A percentile compares a stretch with the other conserved stretches of the same genome.
Evolutionary conservation across 2,888 invertebrate genomes (phyloP).

Genomic region (Drosophila pseudotakahashii): DNA sequence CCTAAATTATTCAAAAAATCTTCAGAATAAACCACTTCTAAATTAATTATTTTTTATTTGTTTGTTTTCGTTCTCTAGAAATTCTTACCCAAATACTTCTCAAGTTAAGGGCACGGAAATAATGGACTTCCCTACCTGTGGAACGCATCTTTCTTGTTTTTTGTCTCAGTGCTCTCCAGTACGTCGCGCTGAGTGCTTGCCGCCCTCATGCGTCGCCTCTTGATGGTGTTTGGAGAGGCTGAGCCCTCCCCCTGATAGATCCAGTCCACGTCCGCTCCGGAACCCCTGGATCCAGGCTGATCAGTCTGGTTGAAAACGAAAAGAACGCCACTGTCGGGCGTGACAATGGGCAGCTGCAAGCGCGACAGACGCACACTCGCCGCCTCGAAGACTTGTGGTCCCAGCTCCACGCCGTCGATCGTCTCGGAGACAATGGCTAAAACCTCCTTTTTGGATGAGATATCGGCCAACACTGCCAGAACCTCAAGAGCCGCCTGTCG

Average conservation of each 20-base stretch:
- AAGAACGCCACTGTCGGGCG: conserved; percentile 89
- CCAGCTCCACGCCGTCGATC: conserved; percentile 84
- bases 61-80: too few relatives aligned
- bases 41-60: too few relatives aligned
- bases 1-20: too few relatives aligned
- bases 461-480: conserved; percentile 91
- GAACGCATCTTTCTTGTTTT: conserved; percentile 4
- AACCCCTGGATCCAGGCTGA: conserved; percentile 53
- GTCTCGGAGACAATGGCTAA: conserved; percentile 87
- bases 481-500: conserved; percentile 92
- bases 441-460: conserved; percentile 87
- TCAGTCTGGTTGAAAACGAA: conserved; percentile 87
- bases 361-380: conserved; percentile 91
- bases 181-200: conserved; percentile 29
- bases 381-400: conserved; percentile 87
- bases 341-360: conserved; percentile 89
- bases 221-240: conserved; percentile 85
- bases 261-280: conserved; percentile 91
- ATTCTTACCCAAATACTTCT: too few relatives aligned
- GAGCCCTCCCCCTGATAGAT: conserved; percentile 88
- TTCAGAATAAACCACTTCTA: too few relatives aligned
- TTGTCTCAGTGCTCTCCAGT: conserved; percentile 34
- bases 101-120: too few relatives aligned
- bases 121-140: conserved; percentile 31
- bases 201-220: conserved; percentile 67